phyloP scores from a whole-genome alignment of 2,113 vertebrate genomes.

The Toxotes jaculatrix region DNA sequence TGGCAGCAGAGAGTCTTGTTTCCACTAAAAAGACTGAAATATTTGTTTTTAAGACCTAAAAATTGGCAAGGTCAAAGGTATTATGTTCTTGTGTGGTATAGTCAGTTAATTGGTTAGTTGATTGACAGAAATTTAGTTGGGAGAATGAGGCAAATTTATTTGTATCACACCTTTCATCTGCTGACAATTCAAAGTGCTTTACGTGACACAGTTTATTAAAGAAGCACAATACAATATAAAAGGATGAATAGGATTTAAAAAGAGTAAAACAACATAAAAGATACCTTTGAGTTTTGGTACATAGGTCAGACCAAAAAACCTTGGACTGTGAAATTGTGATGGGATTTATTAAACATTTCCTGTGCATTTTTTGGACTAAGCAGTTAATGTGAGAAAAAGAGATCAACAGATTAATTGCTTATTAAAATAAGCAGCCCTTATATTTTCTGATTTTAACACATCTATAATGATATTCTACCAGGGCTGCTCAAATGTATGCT shows the following conservation, averaged over 20 bases:
- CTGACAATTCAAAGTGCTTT: not conserved
- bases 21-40: not conserved
- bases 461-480: not conserved
- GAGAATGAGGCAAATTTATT: not conserved
- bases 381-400: no score
- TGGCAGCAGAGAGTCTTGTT: not conserved
- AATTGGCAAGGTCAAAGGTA: not conserved
- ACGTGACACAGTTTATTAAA: not conserved
- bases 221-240: not conserved
- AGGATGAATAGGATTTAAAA: not conserved
- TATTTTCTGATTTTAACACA: not conserved
- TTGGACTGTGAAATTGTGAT: not conserved
- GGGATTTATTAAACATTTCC: not conserved
- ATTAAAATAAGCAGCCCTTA: no score
- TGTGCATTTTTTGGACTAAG: not conserved
- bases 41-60: not conserved
- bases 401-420: no score
- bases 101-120: not conserved
- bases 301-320: not conserved
- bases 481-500: not conserved
- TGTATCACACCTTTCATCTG: not conserved
- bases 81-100: not conserved
- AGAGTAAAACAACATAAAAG: not conserved
- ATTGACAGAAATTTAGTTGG: not conserved
- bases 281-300: not conserved